Base-by-base conservation (phyloP, 2,888 invertebrate species). In the Byasa hedistus region DNA sequence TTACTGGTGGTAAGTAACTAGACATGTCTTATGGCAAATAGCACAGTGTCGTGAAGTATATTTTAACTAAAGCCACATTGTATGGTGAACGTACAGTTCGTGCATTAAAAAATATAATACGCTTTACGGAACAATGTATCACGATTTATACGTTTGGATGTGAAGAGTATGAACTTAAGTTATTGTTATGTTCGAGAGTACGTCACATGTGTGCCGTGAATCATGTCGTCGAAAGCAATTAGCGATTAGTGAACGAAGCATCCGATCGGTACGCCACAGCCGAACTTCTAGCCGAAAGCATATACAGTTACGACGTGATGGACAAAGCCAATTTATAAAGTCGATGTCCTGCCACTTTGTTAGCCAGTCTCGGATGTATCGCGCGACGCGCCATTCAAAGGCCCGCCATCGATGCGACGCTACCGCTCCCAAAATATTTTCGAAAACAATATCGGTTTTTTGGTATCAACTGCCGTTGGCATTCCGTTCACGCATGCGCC, bases 311-410 rank as follows among this genome's bases (percentile, higher is more conserved):
- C 69, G 77, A 72, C 75, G 79, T 76, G 81, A 83, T 87, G 85
- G 84, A 83, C 87, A 83, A 87, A 87, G 82, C 85, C 82, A 87
- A 89, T 87, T 85, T 89, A 89, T 88, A 90, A 90, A 91, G 89
- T 89, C 85, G 90, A 87, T 88, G 90, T 90, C 90, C 91, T 90
- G 88, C 74, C 81, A 79, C 79, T 77, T 79, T 79, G 82, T 79
- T 81, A 79, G 85, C 79, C 88, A 87, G 87, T 87, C 81, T 83
- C 80, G 82, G 79, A 80, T 79, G 82, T 78, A 80, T 78, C 81
- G 81, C 86, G 84, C 78, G 73, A 81, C 79, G 82, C 83, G 85
- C 83, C 87, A 87, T 87, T 87, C 87, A 85, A 84, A 87, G 80
- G 82, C 75, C 79, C 76, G 86, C 87, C 84, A 79, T 79, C 85